These are phyloP conservation scores for Eristalis arbustorum DNA, from an alignment of 2,888 invertebrate genomes.

Conservation along the genomic window DNA sequence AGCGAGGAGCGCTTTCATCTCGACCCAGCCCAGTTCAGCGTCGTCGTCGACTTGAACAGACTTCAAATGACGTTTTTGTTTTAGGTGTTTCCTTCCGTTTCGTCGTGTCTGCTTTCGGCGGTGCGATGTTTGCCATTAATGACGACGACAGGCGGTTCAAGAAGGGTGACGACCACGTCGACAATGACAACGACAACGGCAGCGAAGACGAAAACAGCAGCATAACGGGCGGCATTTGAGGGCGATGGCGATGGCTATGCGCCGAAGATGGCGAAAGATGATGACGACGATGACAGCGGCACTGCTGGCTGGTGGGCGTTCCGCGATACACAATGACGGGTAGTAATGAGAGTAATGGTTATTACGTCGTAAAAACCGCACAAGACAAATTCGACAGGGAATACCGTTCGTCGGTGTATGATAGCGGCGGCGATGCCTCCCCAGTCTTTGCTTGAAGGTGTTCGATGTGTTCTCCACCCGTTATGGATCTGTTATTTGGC, in stretches of 20 bases:
- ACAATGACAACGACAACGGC: conserved; percentile 19
- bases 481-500: conserved; percentile 59
- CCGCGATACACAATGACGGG: conserved; percentile 44
- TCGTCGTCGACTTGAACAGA: conserved; percentile 18
- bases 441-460: conserved; percentile 3
- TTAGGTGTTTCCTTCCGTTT: conserved; percentile 53
- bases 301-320: conserved; percentile 54
- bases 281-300: conserved; percentile 53
- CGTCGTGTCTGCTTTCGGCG: conserved; percentile 40
- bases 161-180: conserved; percentile 48
- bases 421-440: conserved; percentile 4
- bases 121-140: conserved; percentile 56
- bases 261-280: neutral
- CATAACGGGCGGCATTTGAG: neutral
- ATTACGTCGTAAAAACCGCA: conserved; percentile 64
- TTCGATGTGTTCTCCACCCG: conserved; percentile 33
- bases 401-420: conserved; percentile 30
- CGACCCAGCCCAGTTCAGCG: neutral
- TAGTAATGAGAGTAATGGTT: conserved; percentile 66
- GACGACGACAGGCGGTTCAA: conserved; percentile 49
- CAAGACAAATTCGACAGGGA: conserved; percentile 60
- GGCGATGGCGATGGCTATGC: neutral
- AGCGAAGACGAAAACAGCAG: conserved; percentile 9
- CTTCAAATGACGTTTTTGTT: conserved; percentile 53
- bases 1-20: neutral